Evolutionary conservation across 2,888 invertebrate species (phyloP), one percentile per base, ranked within the genome.

Genomic region (Xanthia icteritia): DNA sequence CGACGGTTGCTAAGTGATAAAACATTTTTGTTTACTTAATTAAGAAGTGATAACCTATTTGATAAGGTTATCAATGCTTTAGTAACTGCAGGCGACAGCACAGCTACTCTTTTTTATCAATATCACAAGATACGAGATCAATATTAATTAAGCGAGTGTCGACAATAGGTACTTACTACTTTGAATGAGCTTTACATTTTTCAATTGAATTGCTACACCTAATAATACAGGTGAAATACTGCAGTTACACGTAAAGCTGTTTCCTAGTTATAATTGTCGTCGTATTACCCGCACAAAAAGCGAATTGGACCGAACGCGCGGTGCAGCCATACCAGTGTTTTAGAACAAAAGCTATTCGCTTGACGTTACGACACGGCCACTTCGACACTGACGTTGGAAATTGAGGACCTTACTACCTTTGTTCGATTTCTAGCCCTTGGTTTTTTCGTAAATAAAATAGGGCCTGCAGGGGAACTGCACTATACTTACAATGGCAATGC

Each of bases 291-390:
- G 23, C n/a, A 48, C 58, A 60, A 71, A 69, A 58, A 69, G 64
- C 27, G 20, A 75, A 71, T 67, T 66, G 66, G 54, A 73, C 48
- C 36, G 61, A 72, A 51, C 17, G 48, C 51, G 13, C 15, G 6
- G 20, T 61, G 80, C 75, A 71, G 42, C 42, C 65, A 17, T 65
- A 45, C 31, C 45, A 65, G n/a, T 45, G 27, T 56, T 69, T 61
- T 9, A 74, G 63, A 84, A 69, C 84, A 82, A 68, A 82, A 65
- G 84, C 64, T 27, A 23, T 58, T 79, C 72, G 60, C 54, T 67
- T 82, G 58, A 79, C 51, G 56, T 66, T 83, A 45, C 45, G 69
- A 51, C 72, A 36, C 39, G 36, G 13, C 45, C 54, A 65, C 68
- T 77, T 68, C 39, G 67, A 45, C 56, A 48, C 42, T 31, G 17